Base-by-base conservation (phyloP, 2,797 vertebrate genomes). In the Eleutherodactylus coqui region DNA sequence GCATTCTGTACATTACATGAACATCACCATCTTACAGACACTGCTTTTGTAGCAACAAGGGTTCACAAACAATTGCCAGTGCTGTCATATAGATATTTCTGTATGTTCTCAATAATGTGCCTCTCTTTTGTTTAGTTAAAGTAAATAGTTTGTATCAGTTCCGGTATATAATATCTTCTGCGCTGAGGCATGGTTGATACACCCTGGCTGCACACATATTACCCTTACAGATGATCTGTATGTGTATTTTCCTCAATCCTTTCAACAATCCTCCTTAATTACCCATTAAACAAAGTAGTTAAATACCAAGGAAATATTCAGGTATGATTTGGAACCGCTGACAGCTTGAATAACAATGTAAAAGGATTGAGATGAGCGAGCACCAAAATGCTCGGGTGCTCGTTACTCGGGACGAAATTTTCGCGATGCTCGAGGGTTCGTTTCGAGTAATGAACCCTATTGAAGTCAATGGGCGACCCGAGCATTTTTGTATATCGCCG, bases 231-330 rank as follows among this genome's bases (percentile, higher is more conserved):
- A 38, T 64, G 45, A 62, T 64, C 32, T 82, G 17, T 70, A n/a
- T 62, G 55, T 82, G 45, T 64, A 45, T 73, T 84, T 55, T 83
- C 43, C 73, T 49, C 75, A 79, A 70, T 58, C 64, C 81, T 79
- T 79, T 87, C 81, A 87, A 62, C 81, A 79, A 84, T 62, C 86
- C 51, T 49, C 75, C 81, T 38, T 83, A 79, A 84, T 73, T 73
- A 75, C 24, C 86, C 75, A 79, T 83, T 79, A 79, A 87, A 84
- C 86, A 87, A 79, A 60, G 53, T 62, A 29, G 58, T 77, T 58
- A 78, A 60, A 47, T 69, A 79, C 49, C 70, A 53, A 75, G 38
- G 38, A 84, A 78, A 84, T 87, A 58, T 83, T 75, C 75, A 79
- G 19, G 62, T 72, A 79, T 64, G 81, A 79, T 67, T 72, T 62